These are phyloP conservation scores for Gambusia holbrooki DNA, from an alignment of 2,113 vertebrate species.

Conservation along the genomic window DNA sequence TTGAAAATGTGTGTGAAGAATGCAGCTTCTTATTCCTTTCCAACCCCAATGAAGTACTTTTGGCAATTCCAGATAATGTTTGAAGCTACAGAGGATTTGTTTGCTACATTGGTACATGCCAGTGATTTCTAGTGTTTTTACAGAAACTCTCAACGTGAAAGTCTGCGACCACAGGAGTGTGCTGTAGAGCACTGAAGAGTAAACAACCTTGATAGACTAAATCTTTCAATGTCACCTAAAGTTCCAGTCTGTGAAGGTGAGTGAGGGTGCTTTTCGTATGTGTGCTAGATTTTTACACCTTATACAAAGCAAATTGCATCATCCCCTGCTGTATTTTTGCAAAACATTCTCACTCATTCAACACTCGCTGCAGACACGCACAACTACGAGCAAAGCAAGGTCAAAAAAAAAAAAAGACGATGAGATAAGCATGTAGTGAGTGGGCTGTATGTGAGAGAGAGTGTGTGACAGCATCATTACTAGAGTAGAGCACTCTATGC, in stretches of 20 bases:
- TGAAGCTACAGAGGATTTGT: background rate
- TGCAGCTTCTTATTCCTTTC: background rate
- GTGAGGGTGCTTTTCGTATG: background rate
- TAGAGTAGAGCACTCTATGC: constrained; percentile 60
- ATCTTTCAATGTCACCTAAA: constrained; percentile 3
- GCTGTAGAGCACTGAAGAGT: constrained; percentile 25
- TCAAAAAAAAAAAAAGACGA: constrained; percentile 59
- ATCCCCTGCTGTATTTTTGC: constrained; percentile 24
- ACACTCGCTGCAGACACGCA: constrained; percentile 19
- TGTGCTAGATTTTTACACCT: constrained; percentile 22
- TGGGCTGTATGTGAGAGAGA: constrained; percentile 4
- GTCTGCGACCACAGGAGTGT: constrained; percentile 36
- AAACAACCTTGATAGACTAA: constrained; percentile 3
- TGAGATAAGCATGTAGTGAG: constrained; percentile 41
- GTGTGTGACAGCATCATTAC: constrained; percentile 69
- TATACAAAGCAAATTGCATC: constrained; percentile 35
- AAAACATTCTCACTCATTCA: constrained; percentile 43
- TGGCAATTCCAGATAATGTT: background rate
- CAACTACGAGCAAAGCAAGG: constrained; percentile 49
- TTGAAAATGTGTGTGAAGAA: background rate
- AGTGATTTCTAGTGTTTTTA: background rate
- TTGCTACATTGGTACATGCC: background rate
- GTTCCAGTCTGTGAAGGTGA: background rate
- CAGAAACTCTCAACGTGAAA: background rate
- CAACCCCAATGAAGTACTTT: background rate